Evolutionary conservation across 2,797 vertebrate species (phyloP).

Genomic region (Galaxias olidus): DNA sequence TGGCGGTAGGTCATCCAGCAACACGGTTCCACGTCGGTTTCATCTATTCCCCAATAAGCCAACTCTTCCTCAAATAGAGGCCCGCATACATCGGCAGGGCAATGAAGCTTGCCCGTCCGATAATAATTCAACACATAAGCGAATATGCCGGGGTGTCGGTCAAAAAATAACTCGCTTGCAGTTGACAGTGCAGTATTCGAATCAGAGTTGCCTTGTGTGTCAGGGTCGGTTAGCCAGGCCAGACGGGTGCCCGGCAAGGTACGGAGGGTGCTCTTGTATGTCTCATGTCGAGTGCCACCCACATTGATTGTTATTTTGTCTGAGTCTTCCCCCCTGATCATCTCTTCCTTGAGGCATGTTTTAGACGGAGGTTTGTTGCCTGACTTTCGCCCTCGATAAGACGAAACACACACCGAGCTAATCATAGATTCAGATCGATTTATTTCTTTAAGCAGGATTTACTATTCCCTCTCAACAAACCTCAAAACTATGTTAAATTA

Average conservation of each 20-base stretch:
- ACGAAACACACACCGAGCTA: constrained; percentile 99
- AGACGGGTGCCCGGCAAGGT: constrained; percentile 94
- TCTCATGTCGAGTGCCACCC: constrained; percentile 95
- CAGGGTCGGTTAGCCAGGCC: constrained; percentile 91
- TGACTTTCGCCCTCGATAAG: constrained; percentile 98
- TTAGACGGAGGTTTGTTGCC: constrained; percentile 98
- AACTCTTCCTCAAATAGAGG: constrained; percentile 98
- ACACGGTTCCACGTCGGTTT: constrained; percentile 98
- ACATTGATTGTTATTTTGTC: constrained; percentile 98
- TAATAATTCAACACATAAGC: constrained; percentile 98
- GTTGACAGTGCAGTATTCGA: constrained; percentile 64
- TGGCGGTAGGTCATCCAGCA: constrained; percentile 99
- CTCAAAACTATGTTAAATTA: no score
- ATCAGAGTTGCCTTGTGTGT: constrained; percentile 77
- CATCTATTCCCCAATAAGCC: constrained; percentile 96
- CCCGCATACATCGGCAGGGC: constrained; percentile 96
- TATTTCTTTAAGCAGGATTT: no score
- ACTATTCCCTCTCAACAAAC: no score
- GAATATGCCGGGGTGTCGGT: constrained; percentile 95
- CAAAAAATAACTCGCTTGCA: constrained; percentile 89
- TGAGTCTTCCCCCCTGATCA: constrained; percentile 91
- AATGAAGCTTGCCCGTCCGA: constrained; percentile 96
- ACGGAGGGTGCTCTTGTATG: constrained; percentile 94
- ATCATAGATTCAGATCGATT: constrained; percentile 90
- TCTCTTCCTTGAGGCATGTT: constrained; percentile 98